Evolutionary conservation across 2,113 vertebrate genomes (phyloP).

Genomic region (Noturus placidus): DNA sequence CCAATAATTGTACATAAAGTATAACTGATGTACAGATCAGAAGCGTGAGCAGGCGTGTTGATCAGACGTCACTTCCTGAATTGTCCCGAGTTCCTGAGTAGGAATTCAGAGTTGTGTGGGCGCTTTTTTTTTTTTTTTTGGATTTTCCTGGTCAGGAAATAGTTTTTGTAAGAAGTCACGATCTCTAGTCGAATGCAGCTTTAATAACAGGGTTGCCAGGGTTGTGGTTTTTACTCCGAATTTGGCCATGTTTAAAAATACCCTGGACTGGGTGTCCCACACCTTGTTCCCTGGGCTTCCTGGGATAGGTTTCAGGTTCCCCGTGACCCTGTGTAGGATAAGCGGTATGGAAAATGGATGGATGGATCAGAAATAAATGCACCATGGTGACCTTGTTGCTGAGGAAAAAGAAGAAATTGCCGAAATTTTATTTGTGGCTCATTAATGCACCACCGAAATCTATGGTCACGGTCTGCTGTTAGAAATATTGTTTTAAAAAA

Average conservation of each 20-base stretch:
- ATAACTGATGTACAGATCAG: background rate
- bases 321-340: too few relatives aligned
- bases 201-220: conserved; percentile 1
- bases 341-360: too few relatives aligned
- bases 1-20: background rate
- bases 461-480: background rate
- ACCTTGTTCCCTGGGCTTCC: too few relatives aligned
- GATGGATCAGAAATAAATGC: background rate
- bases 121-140: background rate
- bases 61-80: background rate
- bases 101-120: background rate
- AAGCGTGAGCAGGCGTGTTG: background rate
- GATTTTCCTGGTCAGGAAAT: background rate
- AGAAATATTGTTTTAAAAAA: background rate
- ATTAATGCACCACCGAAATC: background rate
- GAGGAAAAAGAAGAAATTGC: background rate
- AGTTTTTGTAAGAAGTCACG: background rate
- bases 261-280: too few relatives aligned
- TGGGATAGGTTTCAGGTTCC: too few relatives aligned
- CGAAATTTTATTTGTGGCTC: background rate
- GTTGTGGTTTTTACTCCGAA: background rate
- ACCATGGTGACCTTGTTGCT: background rate
- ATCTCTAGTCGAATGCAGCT: background rate
- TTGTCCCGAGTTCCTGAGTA: background rate
- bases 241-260: background rate